Evolutionary conservation across 2,113 vertebrate species (phyloP).

Genomic region (Pitta sordida): DNA sequence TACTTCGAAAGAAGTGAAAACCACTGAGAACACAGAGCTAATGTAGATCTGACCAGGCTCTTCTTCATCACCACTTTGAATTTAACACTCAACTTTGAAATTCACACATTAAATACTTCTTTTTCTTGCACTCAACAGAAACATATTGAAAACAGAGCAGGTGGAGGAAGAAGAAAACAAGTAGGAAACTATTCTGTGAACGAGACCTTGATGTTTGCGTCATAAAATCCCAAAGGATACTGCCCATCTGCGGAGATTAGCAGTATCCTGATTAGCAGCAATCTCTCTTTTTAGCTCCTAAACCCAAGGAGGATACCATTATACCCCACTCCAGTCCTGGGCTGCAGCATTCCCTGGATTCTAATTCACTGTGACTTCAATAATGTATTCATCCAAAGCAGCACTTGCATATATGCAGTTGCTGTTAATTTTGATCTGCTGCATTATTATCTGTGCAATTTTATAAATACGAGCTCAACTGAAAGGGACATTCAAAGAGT

Average conservation of each 20-base stretch:
- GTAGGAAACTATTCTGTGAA: background rate
- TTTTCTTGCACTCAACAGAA: background rate
- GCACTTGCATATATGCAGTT: background rate
- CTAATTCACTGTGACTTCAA: background rate
- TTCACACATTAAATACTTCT: background rate
- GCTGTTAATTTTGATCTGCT: conserved; percentile 56
- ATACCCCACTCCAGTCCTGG: background rate
- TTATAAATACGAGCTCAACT: conserved; percentile 22
- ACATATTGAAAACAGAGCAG: background rate
- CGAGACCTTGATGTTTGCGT: background rate
- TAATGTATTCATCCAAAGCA: conserved; percentile 8
- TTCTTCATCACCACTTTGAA: background rate
- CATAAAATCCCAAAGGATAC: background rate
- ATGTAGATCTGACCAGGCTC: background rate
- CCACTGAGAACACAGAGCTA: background rate
- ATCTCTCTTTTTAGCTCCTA: background rate
- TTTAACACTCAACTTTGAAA: background rate
- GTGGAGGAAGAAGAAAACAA: background rate
- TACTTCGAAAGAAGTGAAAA: background rate
- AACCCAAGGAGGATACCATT: background rate
- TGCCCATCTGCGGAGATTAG: background rate
- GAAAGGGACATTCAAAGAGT: conserved; percentile 28
- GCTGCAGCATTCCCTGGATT: background rate
- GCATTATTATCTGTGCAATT: conserved; percentile 36
- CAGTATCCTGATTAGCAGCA: background rate